A percentile compares a stretch with the other conserved stretches of the same genome.
These are phyloP conservation scores for Macroramphosus scolopax DNA, from an alignment of 2,797 vertebrate species.

Conservation along the genomic window DNA sequence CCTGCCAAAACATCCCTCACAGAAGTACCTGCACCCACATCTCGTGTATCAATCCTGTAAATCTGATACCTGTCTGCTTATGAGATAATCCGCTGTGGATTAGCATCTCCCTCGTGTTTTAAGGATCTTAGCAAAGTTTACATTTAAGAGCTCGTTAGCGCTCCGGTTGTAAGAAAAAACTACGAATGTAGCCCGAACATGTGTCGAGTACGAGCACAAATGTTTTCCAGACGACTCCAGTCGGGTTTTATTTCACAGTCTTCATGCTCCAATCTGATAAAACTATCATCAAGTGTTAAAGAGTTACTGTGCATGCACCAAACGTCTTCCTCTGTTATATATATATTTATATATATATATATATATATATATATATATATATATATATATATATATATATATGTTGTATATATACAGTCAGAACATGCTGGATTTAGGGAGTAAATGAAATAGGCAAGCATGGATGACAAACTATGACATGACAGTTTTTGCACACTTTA, in stretches of 20 bases:
- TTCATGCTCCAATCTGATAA: slow-evolving; percentile 24
- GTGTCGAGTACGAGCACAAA: slow-evolving; percentile 36
- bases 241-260: slow-evolving; percentile 35
- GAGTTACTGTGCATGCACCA: slow-evolving; percentile 55
- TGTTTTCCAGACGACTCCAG: slow-evolving; percentile 35
- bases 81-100: no score
- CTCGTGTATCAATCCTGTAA: no score
- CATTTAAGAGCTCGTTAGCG: slow-evolving; percentile 43
- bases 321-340: slow-evolving; percentile 3
- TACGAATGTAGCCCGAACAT: slow-evolving; percentile 60
- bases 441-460: slow-evolving; percentile 62
- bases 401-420: no score
- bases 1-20: no score
- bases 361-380: no score
- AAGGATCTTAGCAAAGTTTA: slow-evolving; percentile 50
- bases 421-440: slow-evolving; percentile 69
- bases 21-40: no score
- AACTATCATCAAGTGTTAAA: no score
- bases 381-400: no score
- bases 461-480: slow-evolving; percentile 68
- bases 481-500: slow-evolving; percentile 70
- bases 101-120: slow-evolving; percentile 28
- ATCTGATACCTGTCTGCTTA: no score
- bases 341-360: no score
- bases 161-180: slow-evolving; percentile 46